Evolutionary conservation across 2,888 invertebrate species (phyloP).

Genomic region (Stenichneumon culpator): DNA sequence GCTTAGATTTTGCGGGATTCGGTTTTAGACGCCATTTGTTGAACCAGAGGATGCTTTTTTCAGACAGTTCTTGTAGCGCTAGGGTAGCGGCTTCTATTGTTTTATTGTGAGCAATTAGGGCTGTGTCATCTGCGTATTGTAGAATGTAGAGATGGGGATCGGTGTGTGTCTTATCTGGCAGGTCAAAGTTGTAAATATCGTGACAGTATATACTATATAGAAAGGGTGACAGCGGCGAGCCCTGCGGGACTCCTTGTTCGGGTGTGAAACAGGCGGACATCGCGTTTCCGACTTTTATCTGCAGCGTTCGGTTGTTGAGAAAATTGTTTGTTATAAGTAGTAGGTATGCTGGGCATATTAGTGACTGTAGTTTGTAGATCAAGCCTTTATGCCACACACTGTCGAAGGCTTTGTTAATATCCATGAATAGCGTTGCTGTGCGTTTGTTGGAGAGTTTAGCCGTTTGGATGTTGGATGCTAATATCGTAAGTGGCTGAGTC

Average conservation of each 20-base stretch:
- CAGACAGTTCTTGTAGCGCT: not conserved
- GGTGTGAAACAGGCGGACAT: not conserved
- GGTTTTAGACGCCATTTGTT: not conserved
- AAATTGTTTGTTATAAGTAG: slow-evolving; percentile 1
- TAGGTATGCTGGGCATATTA: slow-evolving; percentile 39
- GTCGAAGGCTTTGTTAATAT: slow-evolving; percentile 72
- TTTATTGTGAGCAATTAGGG: not conserved
- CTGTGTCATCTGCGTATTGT: slow-evolving; percentile 3
- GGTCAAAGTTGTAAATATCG: slow-evolving; percentile 9
- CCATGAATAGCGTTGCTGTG: slow-evolving; percentile 67
- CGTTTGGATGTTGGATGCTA: slow-evolving; percentile 47
- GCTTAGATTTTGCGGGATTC: no score
- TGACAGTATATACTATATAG: not conserved
- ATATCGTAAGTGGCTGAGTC: slow-evolving; percentile 31
- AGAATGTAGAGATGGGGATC: slow-evolving; percentile 4
- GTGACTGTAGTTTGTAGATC: slow-evolving; percentile 60
- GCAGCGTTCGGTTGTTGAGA: not conserved
- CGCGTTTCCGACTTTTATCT: not conserved
- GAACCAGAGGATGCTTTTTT: not conserved
- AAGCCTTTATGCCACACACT: slow-evolving; percentile 69
- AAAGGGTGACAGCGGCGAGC: not conserved
- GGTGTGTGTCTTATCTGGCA: not conserved
- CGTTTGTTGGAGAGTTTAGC: slow-evolving; percentile 40
- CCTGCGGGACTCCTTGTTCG: not conserved
- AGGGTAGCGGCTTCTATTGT: not conserved